Conservation (phyloP, 2,797 vertebrate genomes). For the Numenius phaeopus region DNA sequence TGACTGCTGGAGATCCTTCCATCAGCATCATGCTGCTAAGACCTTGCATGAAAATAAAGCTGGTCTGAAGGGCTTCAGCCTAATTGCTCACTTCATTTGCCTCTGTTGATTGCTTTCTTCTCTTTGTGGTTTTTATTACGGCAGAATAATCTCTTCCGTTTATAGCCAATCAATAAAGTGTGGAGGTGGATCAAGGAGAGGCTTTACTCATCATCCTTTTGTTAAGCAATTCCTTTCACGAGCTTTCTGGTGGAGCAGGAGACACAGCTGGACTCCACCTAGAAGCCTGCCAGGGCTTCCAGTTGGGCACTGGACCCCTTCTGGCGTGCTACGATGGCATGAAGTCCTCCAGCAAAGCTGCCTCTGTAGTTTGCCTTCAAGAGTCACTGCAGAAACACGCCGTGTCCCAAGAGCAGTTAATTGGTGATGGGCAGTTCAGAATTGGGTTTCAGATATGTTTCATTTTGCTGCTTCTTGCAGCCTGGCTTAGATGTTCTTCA, state of each 20-base stretch:
- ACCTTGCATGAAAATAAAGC: not conserved
- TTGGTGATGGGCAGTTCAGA: too few relatives aligned
- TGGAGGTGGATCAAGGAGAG: conserved; percentile 8
- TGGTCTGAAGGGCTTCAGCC: not conserved
- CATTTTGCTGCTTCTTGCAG: not conserved
- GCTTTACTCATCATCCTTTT: not conserved
- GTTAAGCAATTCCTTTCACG: not conserved
- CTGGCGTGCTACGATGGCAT: accelerated
- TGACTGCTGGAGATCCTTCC: not conserved
- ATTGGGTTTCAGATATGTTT: not conserved
- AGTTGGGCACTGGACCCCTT: accelerated
- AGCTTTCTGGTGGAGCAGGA: not conserved
- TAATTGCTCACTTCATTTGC: not conserved
- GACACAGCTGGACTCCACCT: not conserved
- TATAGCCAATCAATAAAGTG: conserved; percentile 4
- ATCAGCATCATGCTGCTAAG: not conserved
- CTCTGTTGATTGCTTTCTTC: not conserved
- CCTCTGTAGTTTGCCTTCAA: not conserved
- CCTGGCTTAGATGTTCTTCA: not conserved
- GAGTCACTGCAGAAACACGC: not conserved
- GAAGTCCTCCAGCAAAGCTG: not conserved
- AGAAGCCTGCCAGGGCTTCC: not conserved
- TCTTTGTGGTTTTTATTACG: conserved; percentile 8
- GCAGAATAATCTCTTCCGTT: not conserved
- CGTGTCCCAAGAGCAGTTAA: not conserved